Conservation (phyloP, 2,888 invertebrate species). For the Calliopum simillimum region DNA sequence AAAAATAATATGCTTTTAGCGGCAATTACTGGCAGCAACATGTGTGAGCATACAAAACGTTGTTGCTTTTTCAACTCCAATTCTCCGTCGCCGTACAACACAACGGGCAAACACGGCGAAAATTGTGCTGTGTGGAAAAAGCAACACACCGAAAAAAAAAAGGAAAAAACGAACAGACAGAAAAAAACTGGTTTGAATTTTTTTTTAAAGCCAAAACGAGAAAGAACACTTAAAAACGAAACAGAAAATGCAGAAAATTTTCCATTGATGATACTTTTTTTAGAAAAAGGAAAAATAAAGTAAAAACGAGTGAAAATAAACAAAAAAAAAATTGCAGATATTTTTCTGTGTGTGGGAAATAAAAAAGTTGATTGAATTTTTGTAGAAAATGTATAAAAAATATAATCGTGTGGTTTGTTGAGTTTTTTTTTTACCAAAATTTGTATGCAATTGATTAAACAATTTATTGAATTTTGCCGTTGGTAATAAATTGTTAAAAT, state of each 20-base stretch:
- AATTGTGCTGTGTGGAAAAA: constrained; percentile 26
- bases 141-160: constrained; percentile 36
- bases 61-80: no score
- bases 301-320: constrained; percentile 17
- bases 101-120: constrained; percentile 21
- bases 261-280: constrained; percentile 53
- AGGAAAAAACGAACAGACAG: constrained; percentile 40
- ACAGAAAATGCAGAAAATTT: constrained; percentile 53
- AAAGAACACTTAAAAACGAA: not conserved
- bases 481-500: not conserved
- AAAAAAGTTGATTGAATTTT: constrained; percentile 7
- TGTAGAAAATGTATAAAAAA: not conserved
- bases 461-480: not conserved
- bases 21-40: not conserved
- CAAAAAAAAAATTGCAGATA: constrained; percentile 34
- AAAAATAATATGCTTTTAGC: constrained; percentile 10
- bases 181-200: constrained; percentile 36
- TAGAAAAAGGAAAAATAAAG: constrained; percentile 36
- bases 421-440: not conserved
- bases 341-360: not conserved
- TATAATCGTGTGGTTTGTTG: not conserved
- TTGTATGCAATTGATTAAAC: not conserved
- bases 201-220: constrained; percentile 20
- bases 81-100: not conserved
- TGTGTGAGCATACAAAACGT: not conserved